Base-by-base conservation (phyloP, 2,888 invertebrate species). In the Sceliomorpha sp. region DNA sequence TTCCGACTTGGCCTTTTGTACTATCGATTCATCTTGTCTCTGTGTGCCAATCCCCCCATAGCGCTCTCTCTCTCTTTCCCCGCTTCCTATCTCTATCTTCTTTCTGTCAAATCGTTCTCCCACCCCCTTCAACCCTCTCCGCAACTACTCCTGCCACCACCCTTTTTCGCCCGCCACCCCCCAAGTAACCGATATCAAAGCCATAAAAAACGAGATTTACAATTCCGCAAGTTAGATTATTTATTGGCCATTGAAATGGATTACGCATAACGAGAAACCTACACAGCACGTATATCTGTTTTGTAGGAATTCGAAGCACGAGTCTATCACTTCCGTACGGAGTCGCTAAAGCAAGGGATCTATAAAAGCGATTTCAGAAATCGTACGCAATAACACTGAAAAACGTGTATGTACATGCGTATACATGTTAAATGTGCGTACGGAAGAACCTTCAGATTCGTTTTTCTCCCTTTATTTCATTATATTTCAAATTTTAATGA, bases 1-100 rank as follows among this genome's bases (percentile, higher is more conserved):
- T 31, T 47, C 62, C 68, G 51, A 68, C 62, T 56, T 68, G 56
- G 68, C 62, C 68, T 68, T 68, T 62, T 68, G 68, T 68, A 62
- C 56, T 62, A 68, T 68, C 62, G 68, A 68, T 68, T 62, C 62
- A 62, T 62, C 68, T 68, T 62, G 51, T 26, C 60, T 45, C 58
- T 39, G 58, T 20, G 56, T 62, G 55, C 48, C 48, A 53, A 42
- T 58, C 44, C 58, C 70, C n/a, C 55, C 31, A 29, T 60, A 31
- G 56, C 45, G 36, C 51, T 45, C 37, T 39, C 34, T 27, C 34
- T 26, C 32, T 51, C 51, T 42, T 56, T 45, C 36, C 40, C 29
- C 12, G 24, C 40, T 36, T 44, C 27, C 27, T 31, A 24, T 20
- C 10, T 20, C 2, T 5, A 5, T 20, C 20, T 20, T 20, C 20